Conservation (phyloP, 2,113 vertebrate genomes). For the Saguinus midas region DNA sequence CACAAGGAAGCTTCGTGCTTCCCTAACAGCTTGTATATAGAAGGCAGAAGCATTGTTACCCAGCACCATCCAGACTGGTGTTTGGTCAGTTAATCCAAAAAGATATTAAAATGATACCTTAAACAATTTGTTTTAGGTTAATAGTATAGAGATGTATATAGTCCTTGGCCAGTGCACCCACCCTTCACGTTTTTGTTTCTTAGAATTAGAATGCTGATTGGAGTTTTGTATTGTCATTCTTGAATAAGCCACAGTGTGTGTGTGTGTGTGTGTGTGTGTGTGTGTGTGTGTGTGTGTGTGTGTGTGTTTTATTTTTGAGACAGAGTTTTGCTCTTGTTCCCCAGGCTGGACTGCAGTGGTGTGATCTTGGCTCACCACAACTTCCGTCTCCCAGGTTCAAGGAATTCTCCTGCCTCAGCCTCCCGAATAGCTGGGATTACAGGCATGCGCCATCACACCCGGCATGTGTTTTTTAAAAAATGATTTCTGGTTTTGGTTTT, state of each 20-base stretch:
- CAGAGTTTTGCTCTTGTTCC: too few relatives aligned
- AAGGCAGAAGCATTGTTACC: neutral
- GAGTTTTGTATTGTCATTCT: constrained; percentile 13
- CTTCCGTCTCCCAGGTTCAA: too few relatives aligned
- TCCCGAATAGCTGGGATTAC: too few relatives aligned
- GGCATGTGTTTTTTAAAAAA: neutral
- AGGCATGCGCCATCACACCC: too few relatives aligned
- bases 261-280: too few relatives aligned
- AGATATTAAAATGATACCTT: constrained; percentile 23
- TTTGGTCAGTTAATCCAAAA: neutral
- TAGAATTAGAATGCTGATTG: neutral
- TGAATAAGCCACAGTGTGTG: neutral
- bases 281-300: too few relatives aligned
- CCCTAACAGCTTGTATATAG: neutral
- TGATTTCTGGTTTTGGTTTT: constrained; percentile 54
- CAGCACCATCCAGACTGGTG: neutral
- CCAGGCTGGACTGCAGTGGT: too few relatives aligned
- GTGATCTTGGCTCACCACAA: too few relatives aligned
- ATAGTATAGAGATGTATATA: neutral
- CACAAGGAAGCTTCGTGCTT: neutral
- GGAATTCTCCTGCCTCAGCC: too few relatives aligned
- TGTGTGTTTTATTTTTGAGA: too few relatives aligned
- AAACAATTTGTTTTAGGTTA: constrained; percentile 32
- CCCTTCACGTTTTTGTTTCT: neutral
- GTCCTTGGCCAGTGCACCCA: neutral